Evolutionary conservation across 1,140 invertebrate genomes (phyloP).

Genomic region (Cyphomyrmex costatus): DNA sequence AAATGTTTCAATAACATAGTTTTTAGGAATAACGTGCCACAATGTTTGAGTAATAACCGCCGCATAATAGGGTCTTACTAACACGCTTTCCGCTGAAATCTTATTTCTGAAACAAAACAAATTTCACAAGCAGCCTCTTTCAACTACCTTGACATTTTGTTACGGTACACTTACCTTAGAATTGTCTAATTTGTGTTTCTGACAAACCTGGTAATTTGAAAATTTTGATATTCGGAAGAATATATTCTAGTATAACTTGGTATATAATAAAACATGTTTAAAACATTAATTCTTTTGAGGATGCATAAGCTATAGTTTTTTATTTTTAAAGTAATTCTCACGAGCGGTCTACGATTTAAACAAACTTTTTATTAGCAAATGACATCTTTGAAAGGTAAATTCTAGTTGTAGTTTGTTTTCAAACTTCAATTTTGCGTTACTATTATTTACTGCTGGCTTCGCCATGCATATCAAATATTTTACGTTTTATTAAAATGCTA

Average conservation of each 20-base stretch:
- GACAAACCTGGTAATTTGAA: neutral
- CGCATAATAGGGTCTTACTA: neutral
- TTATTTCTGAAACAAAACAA: neutral
- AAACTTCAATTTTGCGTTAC: neutral
- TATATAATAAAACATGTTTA: neutral
- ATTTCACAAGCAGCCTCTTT: neutral
- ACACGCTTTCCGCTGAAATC: neutral
- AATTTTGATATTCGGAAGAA: neutral
- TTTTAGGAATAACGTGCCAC: neutral
- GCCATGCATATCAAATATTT: no score
- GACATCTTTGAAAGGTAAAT: constrained; percentile 1
- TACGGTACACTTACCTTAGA: neutral
- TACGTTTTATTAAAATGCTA: neutral
- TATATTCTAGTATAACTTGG: neutral
- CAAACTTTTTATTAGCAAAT: neutral
- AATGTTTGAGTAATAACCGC: neutral
- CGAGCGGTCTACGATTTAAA: neutral
- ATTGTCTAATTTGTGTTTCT: neutral
- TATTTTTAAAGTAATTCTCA: neutral
- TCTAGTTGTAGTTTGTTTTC: neutral
- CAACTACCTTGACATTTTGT: neutral
- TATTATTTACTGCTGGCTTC: neutral
- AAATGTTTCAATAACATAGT: neutral
- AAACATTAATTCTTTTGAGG: constrained; percentile 1
- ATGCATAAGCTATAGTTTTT: neutral